A percentile compares a stretch with the other conserved stretches of the same genome.
Conservation (phyloP, 1,140 invertebrate species). For the Drosophila kurseongensis region DNA sequence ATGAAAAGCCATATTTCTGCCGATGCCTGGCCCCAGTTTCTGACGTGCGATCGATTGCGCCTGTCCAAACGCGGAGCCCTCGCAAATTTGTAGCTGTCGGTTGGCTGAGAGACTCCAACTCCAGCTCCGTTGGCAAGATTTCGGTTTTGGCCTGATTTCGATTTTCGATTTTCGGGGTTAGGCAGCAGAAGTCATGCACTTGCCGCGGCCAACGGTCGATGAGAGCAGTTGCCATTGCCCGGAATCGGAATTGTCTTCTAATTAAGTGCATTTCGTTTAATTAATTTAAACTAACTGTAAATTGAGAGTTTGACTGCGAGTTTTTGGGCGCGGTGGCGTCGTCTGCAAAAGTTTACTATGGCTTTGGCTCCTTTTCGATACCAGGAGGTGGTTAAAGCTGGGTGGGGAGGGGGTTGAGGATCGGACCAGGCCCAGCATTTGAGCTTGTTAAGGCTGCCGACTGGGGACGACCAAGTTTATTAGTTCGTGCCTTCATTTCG, state of each 20-base stretch:
- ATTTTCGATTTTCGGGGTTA: conserved; percentile 68
- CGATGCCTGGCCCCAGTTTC: conserved; percentile 74
- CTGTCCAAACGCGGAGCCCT: conserved; percentile 58
- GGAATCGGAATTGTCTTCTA: conserved; percentile 70
- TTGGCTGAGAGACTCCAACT: conserved; percentile 1
- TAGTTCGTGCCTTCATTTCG: conserved; percentile 83
- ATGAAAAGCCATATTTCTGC: conserved; percentile 81
- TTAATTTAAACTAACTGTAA: conserved; percentile 84
- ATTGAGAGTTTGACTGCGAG: conserved; percentile 59
- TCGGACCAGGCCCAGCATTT: conserved; percentile 13
- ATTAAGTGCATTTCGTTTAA: conserved; percentile 83
- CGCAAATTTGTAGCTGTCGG: conserved; percentile 73
- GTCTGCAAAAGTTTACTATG: conserved; percentile 30
- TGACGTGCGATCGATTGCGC: conserved; percentile 81
- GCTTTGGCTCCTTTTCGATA: conserved; percentile 6
- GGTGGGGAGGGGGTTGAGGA: not conserved
- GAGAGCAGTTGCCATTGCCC: conserved; percentile 30
- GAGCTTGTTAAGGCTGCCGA: conserved; percentile 61
- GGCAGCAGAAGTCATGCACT: conserved; percentile 79
- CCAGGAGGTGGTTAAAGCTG: not conserved
- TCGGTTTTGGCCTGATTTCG: conserved; percentile 59
- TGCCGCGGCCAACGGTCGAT: conserved; percentile 45
- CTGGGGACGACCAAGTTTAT: conserved; percentile 78
- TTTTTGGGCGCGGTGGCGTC: conserved; percentile 74
- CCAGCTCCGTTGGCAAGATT: conserved; percentile 7